Base-by-base conservation (phyloP, 37 sponge, comb jelly and placozoan genomes). In the Theonella swinhoei region DNA sequence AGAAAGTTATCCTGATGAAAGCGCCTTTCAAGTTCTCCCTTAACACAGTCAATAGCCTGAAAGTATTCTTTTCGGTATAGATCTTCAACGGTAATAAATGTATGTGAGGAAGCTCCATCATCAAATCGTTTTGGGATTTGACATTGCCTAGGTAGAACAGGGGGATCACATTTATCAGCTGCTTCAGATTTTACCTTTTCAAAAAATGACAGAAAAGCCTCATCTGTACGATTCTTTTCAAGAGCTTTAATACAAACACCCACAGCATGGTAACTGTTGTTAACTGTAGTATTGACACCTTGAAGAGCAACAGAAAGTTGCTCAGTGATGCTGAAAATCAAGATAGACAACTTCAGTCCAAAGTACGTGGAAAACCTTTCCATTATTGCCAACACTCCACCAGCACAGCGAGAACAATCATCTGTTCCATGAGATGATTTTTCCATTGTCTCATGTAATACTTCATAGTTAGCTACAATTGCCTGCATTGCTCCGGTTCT, bases 51-150 rank as follows among this genome's bases (percentile, higher is more conserved):
- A 39, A 82, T 82, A 35, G 31, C 74, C 54, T 82, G 42, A 61
- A 72, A 82, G 28, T 67, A 80, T 26, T 81, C 72, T 38, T 47
- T 82, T 39, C 74, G 11, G 74, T 72, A 82, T n/a, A 82, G 41
- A 4, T 82, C 83, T 34, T 82, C 64, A 7, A 82, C 64, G 29
- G 83, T 39, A 33, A 22, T 11, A 72, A 72, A 82, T 4, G 19
- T 24, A 63, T 71, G 71, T 34, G 40, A 23, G n/a, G 69, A 36
- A 47, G 37, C 74, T 37, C 83, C 83, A 63, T 82, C 83, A 82
- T 82, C 39, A 29, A 72, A 19, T 35, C 83, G 60, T 24, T 74
- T 82, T 33, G 74, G 83, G 7, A 82, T 34, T 61, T 32, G 62
- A 62, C 83, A 25, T 22, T 72, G 62, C 29, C 83, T 60, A 1